Percentiles rank a stretch among this genome's conserved stretches.
These are phyloP conservation scores for Antechinus flavipes DNA, from an alignment of 2,113 vertebrate species.

Conservation along the genomic window DNA sequence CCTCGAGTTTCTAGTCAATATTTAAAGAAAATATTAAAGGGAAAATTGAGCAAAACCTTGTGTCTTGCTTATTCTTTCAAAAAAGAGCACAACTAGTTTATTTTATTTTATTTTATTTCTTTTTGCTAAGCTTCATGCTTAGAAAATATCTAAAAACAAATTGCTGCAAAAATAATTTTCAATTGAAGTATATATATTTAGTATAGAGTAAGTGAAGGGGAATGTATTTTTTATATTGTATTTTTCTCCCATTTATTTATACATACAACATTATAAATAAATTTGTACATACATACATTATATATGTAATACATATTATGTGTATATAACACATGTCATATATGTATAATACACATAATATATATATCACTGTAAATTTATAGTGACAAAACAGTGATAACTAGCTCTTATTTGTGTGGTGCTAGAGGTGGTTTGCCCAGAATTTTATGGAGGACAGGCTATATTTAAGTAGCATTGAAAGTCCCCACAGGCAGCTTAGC, in stretches of 20 bases:
- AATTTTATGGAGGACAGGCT: constrained; percentile 74
- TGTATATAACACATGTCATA: background rate
- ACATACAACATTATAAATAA: background rate
- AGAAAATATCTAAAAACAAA: constrained; percentile 42
- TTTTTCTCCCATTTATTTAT: background rate
- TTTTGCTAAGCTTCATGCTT: background rate
- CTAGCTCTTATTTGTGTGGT: constrained; percentile 68
- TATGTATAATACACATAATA: background rate
- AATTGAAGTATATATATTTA: background rate
- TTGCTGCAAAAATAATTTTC: background rate
- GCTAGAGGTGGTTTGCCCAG: constrained; percentile 63
- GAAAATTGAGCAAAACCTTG: background rate
- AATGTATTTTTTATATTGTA: constrained; percentile 11
- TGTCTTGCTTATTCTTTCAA: background rate
- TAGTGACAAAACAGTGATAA: constrained; percentile 68
- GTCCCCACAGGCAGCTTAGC: constrained; percentile 67
- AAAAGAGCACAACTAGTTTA: background rate
- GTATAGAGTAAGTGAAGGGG: background rate
- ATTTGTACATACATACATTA: background rate
- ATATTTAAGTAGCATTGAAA: constrained; percentile 76
- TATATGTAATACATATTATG: background rate
- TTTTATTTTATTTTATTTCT: background rate
- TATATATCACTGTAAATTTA: constrained; percentile 42
- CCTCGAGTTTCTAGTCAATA: background rate
- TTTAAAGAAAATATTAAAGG: constrained; percentile 13